Conservation (phyloP, 2,113 vertebrate species). For the Sterrhoptilus dennistouni region DNA sequence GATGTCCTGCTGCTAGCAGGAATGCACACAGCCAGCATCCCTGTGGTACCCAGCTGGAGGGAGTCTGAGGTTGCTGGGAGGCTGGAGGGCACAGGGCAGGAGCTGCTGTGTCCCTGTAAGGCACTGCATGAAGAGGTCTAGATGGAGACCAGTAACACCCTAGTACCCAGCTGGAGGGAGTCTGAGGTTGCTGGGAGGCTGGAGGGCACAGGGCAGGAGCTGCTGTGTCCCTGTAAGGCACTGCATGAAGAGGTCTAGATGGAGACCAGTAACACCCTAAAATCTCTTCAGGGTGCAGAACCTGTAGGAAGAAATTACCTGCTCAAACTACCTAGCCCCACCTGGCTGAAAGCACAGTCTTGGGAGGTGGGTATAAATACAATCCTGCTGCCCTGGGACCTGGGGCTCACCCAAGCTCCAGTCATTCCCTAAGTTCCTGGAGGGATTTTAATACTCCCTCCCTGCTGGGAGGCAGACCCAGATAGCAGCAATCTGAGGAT, state of each 20-base stretch:
- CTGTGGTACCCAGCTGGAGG: not conserved
- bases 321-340: not conserved
- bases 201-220: not conserved
- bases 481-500: not conserved
- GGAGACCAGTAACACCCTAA: not conserved
- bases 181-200: not conserved
- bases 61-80: not conserved
- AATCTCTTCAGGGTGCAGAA: not conserved
- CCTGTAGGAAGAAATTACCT: not conserved
- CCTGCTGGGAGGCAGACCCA: not conserved
- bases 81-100: not conserved
- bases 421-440: not conserved
- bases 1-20: not conserved
- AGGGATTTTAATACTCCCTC: not conserved
- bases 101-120: not conserved
- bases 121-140: not conserved
- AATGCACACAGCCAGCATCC: not conserved
- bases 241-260: not conserved
- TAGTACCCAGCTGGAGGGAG: not conserved
- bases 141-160: not conserved
- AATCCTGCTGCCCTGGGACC: not conserved
- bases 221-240: not conserved
- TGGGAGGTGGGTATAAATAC: not conserved
- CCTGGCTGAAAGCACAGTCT: not conserved
- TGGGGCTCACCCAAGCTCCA: not conserved